Percentiles rank a stretch among this genome's conserved stretches.
Evolutionary conservation across 35 echinoderm and acorn worm species (phyloP).

Genomic region (Eucidaris tribuloides): DNA sequence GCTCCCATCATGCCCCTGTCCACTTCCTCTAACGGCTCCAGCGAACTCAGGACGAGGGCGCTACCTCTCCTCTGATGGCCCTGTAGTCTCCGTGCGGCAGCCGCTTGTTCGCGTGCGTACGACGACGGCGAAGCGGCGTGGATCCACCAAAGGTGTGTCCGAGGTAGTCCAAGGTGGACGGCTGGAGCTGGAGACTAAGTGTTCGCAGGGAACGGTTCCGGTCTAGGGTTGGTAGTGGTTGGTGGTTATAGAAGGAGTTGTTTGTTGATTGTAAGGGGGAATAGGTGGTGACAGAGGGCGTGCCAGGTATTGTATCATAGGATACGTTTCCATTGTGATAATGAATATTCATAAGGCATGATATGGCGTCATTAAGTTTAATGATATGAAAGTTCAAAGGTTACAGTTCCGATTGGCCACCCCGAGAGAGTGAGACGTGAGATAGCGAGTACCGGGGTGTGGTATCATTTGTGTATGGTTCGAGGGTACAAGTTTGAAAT

Average conservation of each 20-base stretch:
- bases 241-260: too few relatives aligned
- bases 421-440: too few relatives aligned
- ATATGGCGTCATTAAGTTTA: too few relatives aligned
- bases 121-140: conserved; percentile 7
- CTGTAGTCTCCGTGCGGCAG: not conserved
- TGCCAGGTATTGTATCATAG: too few relatives aligned
- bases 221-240: too few relatives aligned
- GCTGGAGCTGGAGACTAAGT: conserved; percentile 23
- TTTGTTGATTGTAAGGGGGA: not conserved
- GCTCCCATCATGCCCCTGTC: not conserved
- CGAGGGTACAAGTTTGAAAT: not conserved
- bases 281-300: not conserved
- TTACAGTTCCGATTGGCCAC: too few relatives aligned
- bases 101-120: conserved; percentile 2
- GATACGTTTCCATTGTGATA: too few relatives aligned
- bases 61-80: conserved; percentile 3
- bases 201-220: not conserved
- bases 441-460: too few relatives aligned
- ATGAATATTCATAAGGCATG: too few relatives aligned
- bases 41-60: conserved; percentile 6
- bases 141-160: conserved; percentile 3
- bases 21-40: conserved; percentile 25
- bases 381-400: too few relatives aligned
- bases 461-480: not conserved
- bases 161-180: conserved; percentile 6